Percentiles rank a stretch among this genome's conserved stretches.
These are phyloP conservation scores for Aphis gossypii DNA, from an alignment of 1,140 invertebrate genomes.

Conservation along the genomic window DNA sequence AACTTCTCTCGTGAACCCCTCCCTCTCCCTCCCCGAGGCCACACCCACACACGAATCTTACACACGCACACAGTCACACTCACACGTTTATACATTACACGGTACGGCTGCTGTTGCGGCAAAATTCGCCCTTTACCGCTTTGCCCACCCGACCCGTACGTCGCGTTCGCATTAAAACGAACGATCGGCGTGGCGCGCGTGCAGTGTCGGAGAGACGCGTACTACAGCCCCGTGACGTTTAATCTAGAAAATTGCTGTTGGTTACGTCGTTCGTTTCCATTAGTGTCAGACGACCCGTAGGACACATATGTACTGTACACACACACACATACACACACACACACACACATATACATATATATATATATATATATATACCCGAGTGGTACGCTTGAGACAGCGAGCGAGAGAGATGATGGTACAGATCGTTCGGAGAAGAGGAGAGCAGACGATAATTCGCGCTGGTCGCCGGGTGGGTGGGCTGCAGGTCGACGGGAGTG, in stretches of 20 bases:
- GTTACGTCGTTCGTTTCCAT: conserved; percentile 60
- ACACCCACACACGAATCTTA: conserved; percentile 34
- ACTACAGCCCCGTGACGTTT: conserved; percentile 59
- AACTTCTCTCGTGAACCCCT: neutral
- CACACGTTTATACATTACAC: neutral
- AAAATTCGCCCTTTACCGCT: neutral
- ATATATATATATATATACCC: neutral
- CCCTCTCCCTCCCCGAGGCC: neutral
- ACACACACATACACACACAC: neutral
- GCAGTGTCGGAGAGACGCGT: neutral
- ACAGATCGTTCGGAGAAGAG: neutral
- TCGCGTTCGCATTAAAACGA: conserved; percentile 5
- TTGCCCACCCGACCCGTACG: neutral
- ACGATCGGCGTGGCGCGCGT: neutral
- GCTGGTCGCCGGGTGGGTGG: neutral
- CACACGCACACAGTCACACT: neutral
- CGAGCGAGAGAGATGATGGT: neutral
- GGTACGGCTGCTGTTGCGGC: neutral
- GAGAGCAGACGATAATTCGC: neutral
- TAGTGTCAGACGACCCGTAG: conserved; percentile 59
- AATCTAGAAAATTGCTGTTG: conserved; percentile 61
- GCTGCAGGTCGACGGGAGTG: neutral
- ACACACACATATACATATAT: neutral
- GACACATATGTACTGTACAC: conserved; percentile 58
- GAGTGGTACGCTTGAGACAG: neutral